phyloP scores from a whole-genome alignment of 2,888 invertebrate species.

The Drosophila nigricruria region DNA sequence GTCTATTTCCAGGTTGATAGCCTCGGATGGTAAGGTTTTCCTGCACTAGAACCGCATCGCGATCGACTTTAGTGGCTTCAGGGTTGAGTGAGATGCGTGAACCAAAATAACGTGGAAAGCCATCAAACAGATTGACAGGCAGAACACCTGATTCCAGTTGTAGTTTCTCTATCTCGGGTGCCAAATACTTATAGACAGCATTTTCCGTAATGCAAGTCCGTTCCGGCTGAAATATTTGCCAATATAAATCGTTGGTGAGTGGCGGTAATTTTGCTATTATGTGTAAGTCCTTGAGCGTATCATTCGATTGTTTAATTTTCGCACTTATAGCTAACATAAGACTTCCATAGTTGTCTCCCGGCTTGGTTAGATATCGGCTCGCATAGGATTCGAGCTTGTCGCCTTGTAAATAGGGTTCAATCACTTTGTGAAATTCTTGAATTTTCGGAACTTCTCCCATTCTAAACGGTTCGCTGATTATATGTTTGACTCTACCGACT shows the following conservation, averaged over 20 bases:
- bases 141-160: slow-evolving; percentile 86
- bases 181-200: slow-evolving; percentile 86
- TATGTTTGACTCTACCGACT: slow-evolving; percentile 11
- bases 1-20: slow-evolving; percentile 86
- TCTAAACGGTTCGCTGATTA: neutral
- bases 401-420: slow-evolving; percentile 76
- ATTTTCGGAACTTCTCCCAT: slow-evolving; percentile 81
- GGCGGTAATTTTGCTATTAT: slow-evolving; percentile 88
- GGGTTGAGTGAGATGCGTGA: slow-evolving; percentile 85
- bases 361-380: slow-evolving; percentile 85
- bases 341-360: slow-evolving; percentile 89
- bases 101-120: slow-evolving; percentile 87
- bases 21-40: slow-evolving; percentile 87
- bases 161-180: slow-evolving; percentile 86
- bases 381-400: slow-evolving; percentile 83
- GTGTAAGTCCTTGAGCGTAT: slow-evolving; percentile 82
- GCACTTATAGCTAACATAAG: slow-evolving; percentile 86
- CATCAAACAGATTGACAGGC: slow-evolving; percentile 84
- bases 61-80: slow-evolving; percentile 85
- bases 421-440: slow-evolving; percentile 70
- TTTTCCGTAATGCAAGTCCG: slow-evolving; percentile 87
- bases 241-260: slow-evolving; percentile 86
- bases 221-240: slow-evolving; percentile 86
- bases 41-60: slow-evolving; percentile 87
- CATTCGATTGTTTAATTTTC: slow-evolving; percentile 76